Conservation (phyloP, 2,797 vertebrate genomes). For the Prionace glauca region DNA sequence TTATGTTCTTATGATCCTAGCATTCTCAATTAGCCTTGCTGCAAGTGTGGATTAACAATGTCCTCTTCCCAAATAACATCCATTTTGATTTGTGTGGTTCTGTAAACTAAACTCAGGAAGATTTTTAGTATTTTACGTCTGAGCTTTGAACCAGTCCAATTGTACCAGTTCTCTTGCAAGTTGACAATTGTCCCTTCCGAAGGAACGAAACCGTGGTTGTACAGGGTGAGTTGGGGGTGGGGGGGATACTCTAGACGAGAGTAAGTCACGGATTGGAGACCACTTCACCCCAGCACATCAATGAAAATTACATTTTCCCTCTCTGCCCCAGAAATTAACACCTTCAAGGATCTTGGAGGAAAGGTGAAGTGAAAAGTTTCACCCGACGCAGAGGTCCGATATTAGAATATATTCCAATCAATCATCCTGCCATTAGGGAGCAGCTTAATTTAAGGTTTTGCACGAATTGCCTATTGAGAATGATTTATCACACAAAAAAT, state of each 20-base stretch:
- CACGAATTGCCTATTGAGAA: constrained; percentile 18
- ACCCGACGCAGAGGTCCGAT: background rate
- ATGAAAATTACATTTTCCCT: background rate
- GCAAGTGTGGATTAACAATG: background rate
- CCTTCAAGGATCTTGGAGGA: background rate
- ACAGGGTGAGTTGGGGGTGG: too few species aligned
- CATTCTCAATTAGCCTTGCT: background rate
- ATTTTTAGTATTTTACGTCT: background rate
- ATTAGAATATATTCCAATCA: background rate
- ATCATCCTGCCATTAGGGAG: background rate
- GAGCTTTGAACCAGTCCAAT: background rate
- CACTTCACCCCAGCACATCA: background rate
- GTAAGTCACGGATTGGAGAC: background rate
- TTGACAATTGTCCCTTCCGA: background rate
- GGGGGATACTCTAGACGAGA: background rate
- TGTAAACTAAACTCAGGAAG: background rate
- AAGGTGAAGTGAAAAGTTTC: background rate
- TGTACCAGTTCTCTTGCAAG: background rate
- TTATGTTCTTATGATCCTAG: too few species aligned
- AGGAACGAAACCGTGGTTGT: too few species aligned
- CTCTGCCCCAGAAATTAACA: background rate
- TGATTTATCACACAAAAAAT: background rate
- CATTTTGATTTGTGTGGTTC: background rate
- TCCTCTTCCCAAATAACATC: background rate
- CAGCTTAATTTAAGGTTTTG: background rate